phyloP scores from a whole-genome alignment of 2,888 invertebrate genomes.

The Chalcis sispes region DNA sequence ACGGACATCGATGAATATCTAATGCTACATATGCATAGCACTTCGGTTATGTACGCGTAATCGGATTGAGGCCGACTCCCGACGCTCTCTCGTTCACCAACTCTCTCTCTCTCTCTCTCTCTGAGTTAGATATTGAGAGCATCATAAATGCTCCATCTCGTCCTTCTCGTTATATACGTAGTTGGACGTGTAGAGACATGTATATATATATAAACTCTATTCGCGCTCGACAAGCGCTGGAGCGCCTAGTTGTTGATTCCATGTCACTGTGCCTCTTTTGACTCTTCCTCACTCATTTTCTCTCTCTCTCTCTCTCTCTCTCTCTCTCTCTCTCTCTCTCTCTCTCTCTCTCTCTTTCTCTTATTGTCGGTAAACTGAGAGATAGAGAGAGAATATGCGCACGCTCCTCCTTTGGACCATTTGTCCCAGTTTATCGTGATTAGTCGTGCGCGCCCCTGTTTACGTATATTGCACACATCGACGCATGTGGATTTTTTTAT shows the following conservation, averaged over 20 bases:
- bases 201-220: too few species aligned
- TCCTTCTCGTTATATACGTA: background rate
- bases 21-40: constrained; percentile 1
- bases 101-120: background rate
- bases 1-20: constrained; percentile 8
- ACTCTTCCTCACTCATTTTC: constrained; percentile 6
- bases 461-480: background rate
- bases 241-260: constrained; percentile 36
- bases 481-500: constrained; percentile 17
- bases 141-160: background rate
- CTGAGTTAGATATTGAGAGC: background rate
- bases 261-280: background rate
- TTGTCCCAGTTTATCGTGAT: constrained; percentile 42
- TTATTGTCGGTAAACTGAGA: too few species aligned
- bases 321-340: constrained; percentile 1
- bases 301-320: background rate
- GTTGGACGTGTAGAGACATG: too few species aligned
- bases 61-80: constrained; percentile 23
- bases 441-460: constrained; percentile 8
- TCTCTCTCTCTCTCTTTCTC: constrained; percentile 7
- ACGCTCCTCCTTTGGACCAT: too few species aligned
- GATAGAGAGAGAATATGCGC: background rate
- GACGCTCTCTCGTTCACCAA: too few species aligned
- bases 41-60: constrained; percentile 9
- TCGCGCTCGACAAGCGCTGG: background rate